Evolutionary conservation across 92 coral and sea anemone genomes (phyloP).

Genomic region (Parazoanthus atlanticus): DNA sequence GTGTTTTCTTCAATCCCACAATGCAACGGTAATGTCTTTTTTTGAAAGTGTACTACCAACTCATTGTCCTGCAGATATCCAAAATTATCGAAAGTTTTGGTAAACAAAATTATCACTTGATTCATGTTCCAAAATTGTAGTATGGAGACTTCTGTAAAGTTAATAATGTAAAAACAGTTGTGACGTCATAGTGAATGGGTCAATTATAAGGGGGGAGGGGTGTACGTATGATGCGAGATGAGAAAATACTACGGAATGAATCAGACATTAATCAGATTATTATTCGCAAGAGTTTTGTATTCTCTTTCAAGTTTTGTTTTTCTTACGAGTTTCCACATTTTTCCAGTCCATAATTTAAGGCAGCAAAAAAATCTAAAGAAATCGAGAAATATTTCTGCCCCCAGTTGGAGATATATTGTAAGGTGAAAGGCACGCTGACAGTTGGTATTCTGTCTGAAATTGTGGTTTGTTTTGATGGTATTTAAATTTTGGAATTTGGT

Average conservation of each 20-base stretch:
- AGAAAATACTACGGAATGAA: not conserved
- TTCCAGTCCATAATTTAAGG: slow-evolving; percentile 3
- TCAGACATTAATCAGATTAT: not conserved
- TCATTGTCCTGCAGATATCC: no score
- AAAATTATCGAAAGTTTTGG: no score
- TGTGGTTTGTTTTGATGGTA: not conserved
- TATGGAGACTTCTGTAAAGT: no score
- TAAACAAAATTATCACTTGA: no score
- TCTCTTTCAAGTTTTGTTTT: not conserved
- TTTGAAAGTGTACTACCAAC: no score
- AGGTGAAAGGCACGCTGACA: not conserved
- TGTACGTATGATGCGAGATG: not conserved
- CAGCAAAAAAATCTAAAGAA: slow-evolving; percentile 3
- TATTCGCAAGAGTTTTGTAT: not conserved
- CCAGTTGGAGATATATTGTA: not conserved
- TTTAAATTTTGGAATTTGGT: not conserved
- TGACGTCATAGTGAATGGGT: not conserved
- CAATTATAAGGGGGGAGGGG: not conserved
- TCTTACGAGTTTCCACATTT: not conserved
- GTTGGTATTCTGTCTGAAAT: slow-evolving; percentile 2
- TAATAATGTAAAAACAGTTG: no score
- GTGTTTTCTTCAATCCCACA: no score
- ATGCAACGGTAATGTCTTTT: no score
- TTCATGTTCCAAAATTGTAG: no score
- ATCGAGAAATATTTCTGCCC: not conserved